A percentile compares a stretch with the other conserved stretches of the same genome.
These are phyloP conservation scores for Chymomyza fuscimana DNA, from an alignment of 2,888 invertebrate genomes.

Conservation along the genomic window DNA sequence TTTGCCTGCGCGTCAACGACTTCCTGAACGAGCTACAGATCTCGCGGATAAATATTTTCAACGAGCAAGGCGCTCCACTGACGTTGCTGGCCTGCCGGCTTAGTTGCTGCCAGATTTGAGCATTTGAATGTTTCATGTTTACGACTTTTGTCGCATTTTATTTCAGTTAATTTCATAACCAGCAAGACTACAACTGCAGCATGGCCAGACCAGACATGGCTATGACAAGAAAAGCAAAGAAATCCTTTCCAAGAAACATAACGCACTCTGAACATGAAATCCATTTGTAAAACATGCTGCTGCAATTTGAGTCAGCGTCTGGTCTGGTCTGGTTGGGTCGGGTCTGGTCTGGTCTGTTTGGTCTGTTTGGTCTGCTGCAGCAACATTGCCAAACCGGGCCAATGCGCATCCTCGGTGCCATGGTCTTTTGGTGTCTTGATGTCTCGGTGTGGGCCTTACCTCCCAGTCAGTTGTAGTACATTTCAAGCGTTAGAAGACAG, in stretches of 20 bases:
- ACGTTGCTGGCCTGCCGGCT: conserved; percentile 7
- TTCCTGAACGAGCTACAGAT: conserved; percentile 34
- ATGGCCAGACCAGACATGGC: conserved; percentile 57
- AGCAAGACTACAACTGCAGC: conserved; percentile 7
- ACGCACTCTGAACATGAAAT: conserved; percentile 64
- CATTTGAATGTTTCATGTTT: conserved; percentile 68
- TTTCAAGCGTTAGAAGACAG: conserved; percentile 27
- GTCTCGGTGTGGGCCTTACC: conserved; percentile 47
- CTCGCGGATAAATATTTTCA: conserved; percentile 4
- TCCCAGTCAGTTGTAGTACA: conserved; percentile 42
- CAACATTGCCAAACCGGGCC: conserved; percentile 43
- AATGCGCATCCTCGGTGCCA: conserved; percentile 26
- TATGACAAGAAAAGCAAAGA: conserved; percentile 64
- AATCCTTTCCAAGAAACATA: conserved; percentile 74
- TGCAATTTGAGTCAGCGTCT: conserved; percentile 45
- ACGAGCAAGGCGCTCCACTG: not conserved
- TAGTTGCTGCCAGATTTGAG: conserved; percentile 47
- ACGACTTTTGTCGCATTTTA: conserved; percentile 53
- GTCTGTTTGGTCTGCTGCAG: not conserved
- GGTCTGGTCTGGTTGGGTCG: not conserved
- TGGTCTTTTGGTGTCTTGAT: conserved; percentile 14
- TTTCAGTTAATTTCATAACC: conserved; percentile 50
- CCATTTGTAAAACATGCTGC: conserved; percentile 69
- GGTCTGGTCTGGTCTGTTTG: not conserved
- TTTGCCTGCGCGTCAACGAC: conserved; percentile 44